Evolutionary conservation across 2,113 vertebrate species (phyloP).

Genomic region (Pomatostomus ruficeps): DNA sequence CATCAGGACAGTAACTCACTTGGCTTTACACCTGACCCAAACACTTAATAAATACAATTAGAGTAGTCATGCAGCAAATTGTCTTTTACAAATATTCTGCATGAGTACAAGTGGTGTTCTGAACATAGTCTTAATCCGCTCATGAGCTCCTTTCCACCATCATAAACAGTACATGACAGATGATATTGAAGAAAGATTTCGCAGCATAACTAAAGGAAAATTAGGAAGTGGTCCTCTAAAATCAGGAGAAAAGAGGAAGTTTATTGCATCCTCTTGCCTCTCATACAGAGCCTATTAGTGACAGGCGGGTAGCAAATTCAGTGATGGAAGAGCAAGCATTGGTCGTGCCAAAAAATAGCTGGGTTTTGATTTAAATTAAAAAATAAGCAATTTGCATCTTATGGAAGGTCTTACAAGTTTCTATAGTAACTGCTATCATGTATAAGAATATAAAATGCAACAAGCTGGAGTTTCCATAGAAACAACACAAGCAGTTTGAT

Average conservation of each 20-base stretch:
- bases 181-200: background rate
- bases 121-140: background rate
- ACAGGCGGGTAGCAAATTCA: background rate
- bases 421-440: conserved; percentile 52
- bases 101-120: background rate
- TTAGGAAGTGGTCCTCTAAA: background rate
- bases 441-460: conserved; percentile 21
- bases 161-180: background rate
- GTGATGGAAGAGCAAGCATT: background rate
- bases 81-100: background rate
- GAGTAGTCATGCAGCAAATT: background rate
- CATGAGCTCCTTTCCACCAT: background rate
- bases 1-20: background rate
- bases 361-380: background rate
- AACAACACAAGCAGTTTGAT: conserved; percentile 21
- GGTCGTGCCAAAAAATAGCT: background rate
- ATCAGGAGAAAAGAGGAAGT: background rate
- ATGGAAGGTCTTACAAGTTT: conserved; percentile 44
- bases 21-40: background rate
- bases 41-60: background rate
- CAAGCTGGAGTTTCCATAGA: conserved; percentile 5
- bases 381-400: conserved; percentile 26
- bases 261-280: background rate
- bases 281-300: background rate
- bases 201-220: background rate